Conservation (phyloP, 2,797 vertebrate species). For the Otus scops region DNA sequence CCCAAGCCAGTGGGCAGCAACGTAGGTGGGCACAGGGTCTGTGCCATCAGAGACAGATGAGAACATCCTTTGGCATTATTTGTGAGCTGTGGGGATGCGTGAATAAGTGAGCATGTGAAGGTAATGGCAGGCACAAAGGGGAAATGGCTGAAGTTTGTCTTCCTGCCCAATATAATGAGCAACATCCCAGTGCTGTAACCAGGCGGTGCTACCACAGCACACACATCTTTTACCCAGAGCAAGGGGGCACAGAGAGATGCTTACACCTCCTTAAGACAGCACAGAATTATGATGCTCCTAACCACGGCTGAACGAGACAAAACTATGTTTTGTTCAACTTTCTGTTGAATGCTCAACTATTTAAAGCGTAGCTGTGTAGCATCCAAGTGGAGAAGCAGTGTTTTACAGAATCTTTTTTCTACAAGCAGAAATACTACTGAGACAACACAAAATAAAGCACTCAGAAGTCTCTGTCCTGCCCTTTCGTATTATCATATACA, state of each 20-base stretch:
- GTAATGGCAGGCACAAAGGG: not conserved
- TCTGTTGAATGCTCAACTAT: not conserved
- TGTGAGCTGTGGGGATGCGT: fast-evolving
- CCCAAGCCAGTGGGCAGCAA: not conserved
- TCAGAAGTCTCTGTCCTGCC: not conserved
- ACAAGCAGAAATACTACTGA: not conserved
- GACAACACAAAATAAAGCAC: not conserved
- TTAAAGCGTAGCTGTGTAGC: not conserved
- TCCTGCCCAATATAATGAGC: not conserved
- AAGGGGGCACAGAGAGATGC: not conserved
- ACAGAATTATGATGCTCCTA: not conserved
- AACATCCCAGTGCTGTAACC: fast-evolving
- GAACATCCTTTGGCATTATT: not conserved
- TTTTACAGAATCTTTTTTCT: not conserved
- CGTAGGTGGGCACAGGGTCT: not conserved
- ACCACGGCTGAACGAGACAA: not conserved
- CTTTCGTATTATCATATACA: not conserved
- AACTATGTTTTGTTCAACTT: not conserved
- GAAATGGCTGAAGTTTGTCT: not conserved
- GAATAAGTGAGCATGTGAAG: fast-evolving
- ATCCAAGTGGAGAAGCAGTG: not conserved
- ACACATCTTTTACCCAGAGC: not conserved
- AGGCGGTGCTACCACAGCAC: not conserved
- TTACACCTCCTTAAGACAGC: not conserved
- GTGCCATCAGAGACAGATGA: fast-evolving